Evolutionary conservation across 2,113 vertebrate species (phyloP).

Genomic region (Antigone vipio): DNA sequence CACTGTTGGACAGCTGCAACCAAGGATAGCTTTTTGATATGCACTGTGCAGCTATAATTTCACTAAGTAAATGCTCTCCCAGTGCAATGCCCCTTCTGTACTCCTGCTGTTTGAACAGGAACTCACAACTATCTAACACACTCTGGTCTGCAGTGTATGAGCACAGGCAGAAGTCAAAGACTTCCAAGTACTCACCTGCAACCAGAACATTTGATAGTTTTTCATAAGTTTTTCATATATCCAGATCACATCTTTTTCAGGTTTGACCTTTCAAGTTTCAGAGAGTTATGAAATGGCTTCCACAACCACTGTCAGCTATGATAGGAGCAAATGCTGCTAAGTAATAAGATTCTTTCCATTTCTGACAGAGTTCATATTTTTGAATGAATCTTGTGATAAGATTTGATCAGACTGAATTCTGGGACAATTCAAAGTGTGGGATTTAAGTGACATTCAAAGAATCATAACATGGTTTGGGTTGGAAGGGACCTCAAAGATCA

Average conservation of each 20-base stretch:
- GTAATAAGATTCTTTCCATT: background rate
- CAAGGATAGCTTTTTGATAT: background rate
- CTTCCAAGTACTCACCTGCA: background rate
- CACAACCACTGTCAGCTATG: background rate
- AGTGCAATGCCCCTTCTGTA: background rate
- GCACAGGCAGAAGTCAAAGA: background rate
- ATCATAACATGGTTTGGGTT: no score
- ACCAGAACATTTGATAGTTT: background rate
- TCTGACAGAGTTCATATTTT: background rate
- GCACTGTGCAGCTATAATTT: background rate
- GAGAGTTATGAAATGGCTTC: background rate
- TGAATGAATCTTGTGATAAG: background rate
- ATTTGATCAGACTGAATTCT: background rate
- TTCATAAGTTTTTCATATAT: background rate
- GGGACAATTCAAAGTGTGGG: background rate
- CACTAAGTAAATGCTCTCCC: background rate
- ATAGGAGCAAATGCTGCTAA: background rate
- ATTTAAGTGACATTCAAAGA: background rate
- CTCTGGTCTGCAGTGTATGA: rapidly evolving
- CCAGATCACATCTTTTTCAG: background rate
- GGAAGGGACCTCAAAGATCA: no score
- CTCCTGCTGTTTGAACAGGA: background rate
- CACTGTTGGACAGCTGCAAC: background rate
- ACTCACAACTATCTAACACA: background rate
- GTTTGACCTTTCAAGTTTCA: background rate